Percentiles rank a stretch among this genome's conserved stretches.
Conservation (phyloP, 2,797 vertebrate species). For the Dendrocincla fuliginosa region DNA sequence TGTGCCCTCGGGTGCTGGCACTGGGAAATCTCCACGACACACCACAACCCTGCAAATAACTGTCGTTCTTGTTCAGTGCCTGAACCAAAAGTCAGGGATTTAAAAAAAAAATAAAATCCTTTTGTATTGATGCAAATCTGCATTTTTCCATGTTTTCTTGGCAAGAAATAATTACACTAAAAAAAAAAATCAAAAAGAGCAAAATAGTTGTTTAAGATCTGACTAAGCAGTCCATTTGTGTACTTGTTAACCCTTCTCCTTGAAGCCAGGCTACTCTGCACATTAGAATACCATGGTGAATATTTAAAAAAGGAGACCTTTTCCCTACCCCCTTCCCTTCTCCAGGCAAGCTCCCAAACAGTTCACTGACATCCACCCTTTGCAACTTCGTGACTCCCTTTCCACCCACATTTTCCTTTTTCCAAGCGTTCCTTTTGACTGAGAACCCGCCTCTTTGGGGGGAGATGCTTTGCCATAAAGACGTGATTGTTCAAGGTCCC, state of each 20-base stretch:
- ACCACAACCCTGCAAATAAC: background rate
- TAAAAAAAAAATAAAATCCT: background rate
- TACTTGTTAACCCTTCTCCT: background rate
- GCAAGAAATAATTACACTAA: background rate
- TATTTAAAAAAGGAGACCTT: background rate
- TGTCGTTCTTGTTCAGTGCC: background rate
- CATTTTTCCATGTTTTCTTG: constrained; percentile 7
- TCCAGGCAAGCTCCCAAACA: background rate
- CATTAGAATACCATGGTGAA: background rate
- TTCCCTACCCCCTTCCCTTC: background rate
- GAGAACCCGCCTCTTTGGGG: background rate
- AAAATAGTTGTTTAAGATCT: background rate
- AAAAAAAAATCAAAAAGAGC: background rate
- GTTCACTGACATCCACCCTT: background rate
- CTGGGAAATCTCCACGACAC: background rate
- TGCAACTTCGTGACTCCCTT: background rate
- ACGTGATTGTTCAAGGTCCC: background rate
- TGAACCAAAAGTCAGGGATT: background rate
- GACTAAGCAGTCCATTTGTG: background rate
- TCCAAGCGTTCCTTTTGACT: background rate
- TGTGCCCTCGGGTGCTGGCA: rapidly evolving
- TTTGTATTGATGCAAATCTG: background rate
- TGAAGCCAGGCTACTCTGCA: background rate
- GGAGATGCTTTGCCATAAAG: background rate
- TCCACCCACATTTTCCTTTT: background rate